Percentiles rank a stretch among this genome's conserved stretches.
Conservation (phyloP, 2,797 vertebrate species). For the Toxotes lorentzi region DNA sequence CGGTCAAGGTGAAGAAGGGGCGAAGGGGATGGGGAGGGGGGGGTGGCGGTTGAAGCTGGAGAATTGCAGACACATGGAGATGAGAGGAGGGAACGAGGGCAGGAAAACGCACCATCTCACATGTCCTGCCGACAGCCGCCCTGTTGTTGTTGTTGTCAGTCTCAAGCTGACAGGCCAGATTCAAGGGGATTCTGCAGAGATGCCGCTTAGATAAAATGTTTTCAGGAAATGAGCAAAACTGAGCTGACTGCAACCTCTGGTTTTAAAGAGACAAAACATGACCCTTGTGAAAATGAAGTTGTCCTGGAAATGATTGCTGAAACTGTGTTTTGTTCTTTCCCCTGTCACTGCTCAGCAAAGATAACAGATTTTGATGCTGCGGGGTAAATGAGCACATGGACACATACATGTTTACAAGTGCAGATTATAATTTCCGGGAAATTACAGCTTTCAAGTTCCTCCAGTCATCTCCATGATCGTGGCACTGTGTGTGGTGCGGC, state of each 20-base stretch:
- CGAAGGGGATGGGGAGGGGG: background rate
- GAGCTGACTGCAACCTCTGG: slow-evolving; percentile 53
- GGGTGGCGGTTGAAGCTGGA: slow-evolving; percentile 28
- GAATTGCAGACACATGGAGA: slow-evolving; percentile 72
- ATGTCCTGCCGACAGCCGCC: slow-evolving; percentile 58
- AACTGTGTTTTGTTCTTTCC: slow-evolving; percentile 26
- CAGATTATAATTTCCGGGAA: slow-evolving; percentile 65
- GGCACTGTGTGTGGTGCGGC: slow-evolving; percentile 64
- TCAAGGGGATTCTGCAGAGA: slow-evolving; percentile 57
- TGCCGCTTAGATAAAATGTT: slow-evolving; percentile 65
- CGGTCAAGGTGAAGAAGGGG: slow-evolving; percentile 74
- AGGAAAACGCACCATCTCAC: slow-evolving; percentile 39
- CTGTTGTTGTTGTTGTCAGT: slow-evolving; percentile 75
- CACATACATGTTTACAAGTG: slow-evolving; percentile 41
- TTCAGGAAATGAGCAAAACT: slow-evolving; percentile 60
- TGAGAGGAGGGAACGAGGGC: slow-evolving; percentile 66
- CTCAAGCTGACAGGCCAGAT: slow-evolving; percentile 65
- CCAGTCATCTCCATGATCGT: slow-evolving; percentile 40
- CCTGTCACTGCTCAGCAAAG: slow-evolving; percentile 19
- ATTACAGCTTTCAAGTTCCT: slow-evolving; percentile 57
- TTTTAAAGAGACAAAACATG: slow-evolving; percentile 49
- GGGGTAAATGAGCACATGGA: slow-evolving; percentile 33
- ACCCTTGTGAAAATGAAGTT: slow-evolving; percentile 54
- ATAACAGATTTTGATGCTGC: slow-evolving; percentile 14
- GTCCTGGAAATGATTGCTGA: slow-evolving; percentile 24